Evolutionary conservation across 2,113 vertebrate species (phyloP).

Genomic region (Python bivittatus): DNA sequence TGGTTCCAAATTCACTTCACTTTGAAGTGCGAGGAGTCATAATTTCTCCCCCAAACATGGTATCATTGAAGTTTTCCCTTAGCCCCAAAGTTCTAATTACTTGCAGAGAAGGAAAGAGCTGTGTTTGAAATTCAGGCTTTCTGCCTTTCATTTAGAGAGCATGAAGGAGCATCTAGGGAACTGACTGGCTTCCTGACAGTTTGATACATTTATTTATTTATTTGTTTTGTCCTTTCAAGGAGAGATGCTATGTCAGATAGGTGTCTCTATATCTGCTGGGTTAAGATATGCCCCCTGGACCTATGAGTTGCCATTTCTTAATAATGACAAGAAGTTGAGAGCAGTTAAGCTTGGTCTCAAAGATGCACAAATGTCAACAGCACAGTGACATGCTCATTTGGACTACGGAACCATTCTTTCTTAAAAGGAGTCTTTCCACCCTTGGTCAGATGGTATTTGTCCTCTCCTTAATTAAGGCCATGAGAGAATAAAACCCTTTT

Average conservation of each 20-base stretch:
- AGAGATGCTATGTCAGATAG: conserved; percentile 54
- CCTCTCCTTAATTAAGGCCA: conserved; percentile 16
- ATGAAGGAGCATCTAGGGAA: conserved; percentile 24
- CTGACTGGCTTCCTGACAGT: conserved; percentile 3
- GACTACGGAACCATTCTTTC: conserved; percentile 32
- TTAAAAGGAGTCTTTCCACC: conserved; percentile 20
- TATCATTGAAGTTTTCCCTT: conserved; percentile 26
- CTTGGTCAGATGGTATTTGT: background rate
- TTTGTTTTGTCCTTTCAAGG: conserved; percentile 48
- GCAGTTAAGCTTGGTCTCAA: conserved; percentile 39
- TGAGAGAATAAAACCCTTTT: conserved; percentile 16
- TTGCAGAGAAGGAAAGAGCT: conserved; percentile 35
- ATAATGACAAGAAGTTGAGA: conserved; percentile 54
- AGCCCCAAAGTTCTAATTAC: conserved; percentile 44
- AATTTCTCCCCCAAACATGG: conserved; percentile 5
- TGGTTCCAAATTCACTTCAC: conserved; percentile 20
- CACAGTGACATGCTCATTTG: conserved; percentile 30
- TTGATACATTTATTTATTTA: background rate
- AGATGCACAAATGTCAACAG: conserved; percentile 51
- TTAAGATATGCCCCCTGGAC: conserved; percentile 56
- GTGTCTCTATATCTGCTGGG: conserved; percentile 40
- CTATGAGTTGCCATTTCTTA: conserved; percentile 44
- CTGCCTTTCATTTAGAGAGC: conserved; percentile 31
- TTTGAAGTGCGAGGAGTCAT: conserved; percentile 31
- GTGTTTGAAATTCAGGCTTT: conserved; percentile 24